Evolutionary conservation across 1,140 invertebrate species (phyloP), one percentile per base, ranked within the genome.

Genomic region (Augochlora pura): DNA sequence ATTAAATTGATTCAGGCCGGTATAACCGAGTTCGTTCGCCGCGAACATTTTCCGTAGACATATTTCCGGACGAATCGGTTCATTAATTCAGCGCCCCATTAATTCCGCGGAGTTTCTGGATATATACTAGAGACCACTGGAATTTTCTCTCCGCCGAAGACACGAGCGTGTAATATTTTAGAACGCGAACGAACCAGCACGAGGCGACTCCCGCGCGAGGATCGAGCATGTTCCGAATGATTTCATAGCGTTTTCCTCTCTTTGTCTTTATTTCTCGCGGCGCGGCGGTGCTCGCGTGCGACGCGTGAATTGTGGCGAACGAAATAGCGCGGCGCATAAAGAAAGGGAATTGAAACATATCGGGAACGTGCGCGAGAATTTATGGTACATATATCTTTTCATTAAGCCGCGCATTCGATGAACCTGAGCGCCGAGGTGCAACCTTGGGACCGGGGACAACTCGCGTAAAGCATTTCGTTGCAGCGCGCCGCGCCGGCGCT

Each of bases 341-440:
- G 73, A 68, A 39, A 71, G 67, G 9, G 59, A 77, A 77, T 77
- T 63, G 75, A 77, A 77, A 63, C 57, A 27, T 62, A 49, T 77
- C 75, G 75, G 25, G 32, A 32, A 69, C 54, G 42, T 57, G 67
- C 21, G 57, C 75, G 27, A 52, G 54, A 70, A 70, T 77, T 77
- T 77, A 77, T 77, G 42, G 14, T 62, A 62, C 75, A 38, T 77
- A 77, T 77, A 77, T 77, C 75, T 77, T 77, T 77, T 77, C 75
- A 77, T 77, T 77, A 70, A 32, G 68, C 39, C 59, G 10, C 46
- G 75, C 27, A 71, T 77, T 64, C 75, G 54, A 52, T 64, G 67
- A 52, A 49, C 52, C 65, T 57, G 39, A 23, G 7, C 54, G 32
- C 54, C 52, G 42, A 9, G 52, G 23, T 57, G 74, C 60, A 59